Conservation (phyloP, 2,113 vertebrate genomes). For the Opisthocomus hoazin region DNA sequence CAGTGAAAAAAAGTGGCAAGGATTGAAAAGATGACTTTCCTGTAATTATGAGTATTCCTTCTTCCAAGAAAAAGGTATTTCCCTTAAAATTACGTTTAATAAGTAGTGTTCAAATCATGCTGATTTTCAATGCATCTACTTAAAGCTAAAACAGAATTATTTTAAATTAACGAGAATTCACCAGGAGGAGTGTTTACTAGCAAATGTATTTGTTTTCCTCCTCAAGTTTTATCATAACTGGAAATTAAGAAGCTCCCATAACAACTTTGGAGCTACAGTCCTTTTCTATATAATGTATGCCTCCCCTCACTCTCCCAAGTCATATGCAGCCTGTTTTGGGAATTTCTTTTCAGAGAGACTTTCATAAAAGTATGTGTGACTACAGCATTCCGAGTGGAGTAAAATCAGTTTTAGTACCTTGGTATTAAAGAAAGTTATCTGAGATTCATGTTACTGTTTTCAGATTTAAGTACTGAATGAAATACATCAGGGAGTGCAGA, state of each 20-base stretch:
- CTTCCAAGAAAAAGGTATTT: neutral
- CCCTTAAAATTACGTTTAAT: neutral
- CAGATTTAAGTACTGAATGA: neutral
- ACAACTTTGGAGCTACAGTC: neutral
- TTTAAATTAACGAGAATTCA: neutral
- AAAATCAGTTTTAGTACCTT: neutral
- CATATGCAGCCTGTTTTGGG: neutral
- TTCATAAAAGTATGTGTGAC: neutral
- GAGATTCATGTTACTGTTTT: neutral
- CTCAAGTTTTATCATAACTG: neutral
- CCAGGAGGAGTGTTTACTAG: neutral
- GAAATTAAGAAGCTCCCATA: neutral
- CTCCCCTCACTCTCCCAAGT: neutral
- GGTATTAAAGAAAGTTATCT: neutral
- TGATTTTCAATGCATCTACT: neutral
- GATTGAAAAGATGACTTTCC: neutral
- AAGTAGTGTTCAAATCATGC: neutral
- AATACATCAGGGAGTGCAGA: neutral
- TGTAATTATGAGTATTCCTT: neutral
- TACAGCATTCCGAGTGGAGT: neutral
- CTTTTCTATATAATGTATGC: neutral
- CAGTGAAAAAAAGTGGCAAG: neutral
- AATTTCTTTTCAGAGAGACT: neutral
- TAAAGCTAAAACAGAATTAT: neutral
- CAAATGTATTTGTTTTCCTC: neutral